phyloP scores from a whole-genome alignment of 2,797 vertebrate genomes.

The Rachycentron canadum region DNA sequence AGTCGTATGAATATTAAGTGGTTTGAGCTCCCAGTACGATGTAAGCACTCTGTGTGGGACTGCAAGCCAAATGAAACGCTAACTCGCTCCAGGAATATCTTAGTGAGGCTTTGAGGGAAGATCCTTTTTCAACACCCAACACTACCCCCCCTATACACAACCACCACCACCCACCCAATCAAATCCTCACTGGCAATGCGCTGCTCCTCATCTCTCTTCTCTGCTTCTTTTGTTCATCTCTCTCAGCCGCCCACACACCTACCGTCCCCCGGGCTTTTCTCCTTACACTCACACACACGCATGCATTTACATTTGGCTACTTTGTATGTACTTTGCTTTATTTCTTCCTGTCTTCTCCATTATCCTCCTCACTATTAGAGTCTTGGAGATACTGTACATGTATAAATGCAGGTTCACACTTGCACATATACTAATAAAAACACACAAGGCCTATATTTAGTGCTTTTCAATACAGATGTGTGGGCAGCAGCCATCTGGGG shows the following conservation, averaged over 20 bases:
- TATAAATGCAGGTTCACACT: conserved; percentile 24
- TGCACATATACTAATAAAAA: conserved; percentile 20
- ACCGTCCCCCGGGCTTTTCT: conserved; percentile 81
- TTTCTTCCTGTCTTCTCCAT: conserved; percentile 44
- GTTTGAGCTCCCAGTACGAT: conserved; percentile 59
- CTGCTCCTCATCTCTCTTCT: conserved; percentile 78
- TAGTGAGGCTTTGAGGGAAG: conserved; percentile 79
- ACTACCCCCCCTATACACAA: conserved; percentile 30
- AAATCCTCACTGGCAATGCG: conserved; percentile 74
- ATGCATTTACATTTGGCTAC: conserved; percentile 74
- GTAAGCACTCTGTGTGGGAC: conserved; percentile 60
- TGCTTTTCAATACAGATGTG: conserved; percentile 91
- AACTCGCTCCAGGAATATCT: conserved; percentile 79
- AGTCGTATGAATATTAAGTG: conserved; percentile 69
- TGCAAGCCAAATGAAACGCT: conserved; percentile 74
- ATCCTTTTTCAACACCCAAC: conserved; percentile 75
- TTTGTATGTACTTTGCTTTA: conserved; percentile 61
- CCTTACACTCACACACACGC: conserved; percentile 66
- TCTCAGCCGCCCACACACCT: conserved; percentile 85
- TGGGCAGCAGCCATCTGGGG: conserved; percentile 97
- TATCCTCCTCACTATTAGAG: conserved; percentile 36
- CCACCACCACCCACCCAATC: conserved; percentile 75
- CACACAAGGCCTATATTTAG: conserved; percentile 77
- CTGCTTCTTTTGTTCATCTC: conserved; percentile 86
- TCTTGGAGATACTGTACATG: conserved; percentile 19